These are phyloP conservation scores for Verasper variegatus DNA, from an alignment of 2,113 vertebrate species.

Conservation along the genomic window DNA sequence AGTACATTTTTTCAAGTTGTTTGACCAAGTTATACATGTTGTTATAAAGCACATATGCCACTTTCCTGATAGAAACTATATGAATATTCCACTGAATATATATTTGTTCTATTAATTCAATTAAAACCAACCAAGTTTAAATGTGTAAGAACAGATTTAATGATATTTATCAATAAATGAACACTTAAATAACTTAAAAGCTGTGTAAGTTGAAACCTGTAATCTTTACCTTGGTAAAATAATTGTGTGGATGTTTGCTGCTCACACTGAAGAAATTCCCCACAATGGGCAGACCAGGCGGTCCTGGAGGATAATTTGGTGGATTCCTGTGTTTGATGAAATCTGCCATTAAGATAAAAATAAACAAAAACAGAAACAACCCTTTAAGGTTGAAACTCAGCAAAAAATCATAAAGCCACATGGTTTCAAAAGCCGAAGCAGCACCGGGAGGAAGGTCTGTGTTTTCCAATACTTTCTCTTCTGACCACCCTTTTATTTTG, in stretches of 20 bases:
- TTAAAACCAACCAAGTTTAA: not conserved
- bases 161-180: not conserved
- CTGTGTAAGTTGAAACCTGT: not conserved
- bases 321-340: constrained; percentile 77
- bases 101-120: not conserved
- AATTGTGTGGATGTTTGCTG: constrained; percentile 63
- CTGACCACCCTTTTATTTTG: too few relatives aligned
- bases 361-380: constrained; percentile 70
- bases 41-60: too few relatives aligned
- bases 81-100: not conserved
- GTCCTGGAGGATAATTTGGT: constrained; percentile 81
- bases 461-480: not conserved
- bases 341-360: constrained; percentile 76
- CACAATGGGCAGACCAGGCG: constrained; percentile 75
- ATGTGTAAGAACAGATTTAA: not conserved
- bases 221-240: constrained; percentile 68
- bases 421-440: constrained; percentile 25
- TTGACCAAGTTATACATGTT: too few relatives aligned
- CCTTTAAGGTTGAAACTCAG: constrained; percentile 56
- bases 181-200: not conserved
- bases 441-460: not conserved
- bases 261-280: constrained; percentile 74
- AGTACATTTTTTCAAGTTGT: too few relatives aligned
- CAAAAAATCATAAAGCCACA: constrained; percentile 70
- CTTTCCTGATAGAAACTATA: too few relatives aligned